These are phyloP conservation scores for Melanchra persicariae DNA, from an alignment of 2,888 invertebrate genomes.

Conservation along the genomic window DNA sequence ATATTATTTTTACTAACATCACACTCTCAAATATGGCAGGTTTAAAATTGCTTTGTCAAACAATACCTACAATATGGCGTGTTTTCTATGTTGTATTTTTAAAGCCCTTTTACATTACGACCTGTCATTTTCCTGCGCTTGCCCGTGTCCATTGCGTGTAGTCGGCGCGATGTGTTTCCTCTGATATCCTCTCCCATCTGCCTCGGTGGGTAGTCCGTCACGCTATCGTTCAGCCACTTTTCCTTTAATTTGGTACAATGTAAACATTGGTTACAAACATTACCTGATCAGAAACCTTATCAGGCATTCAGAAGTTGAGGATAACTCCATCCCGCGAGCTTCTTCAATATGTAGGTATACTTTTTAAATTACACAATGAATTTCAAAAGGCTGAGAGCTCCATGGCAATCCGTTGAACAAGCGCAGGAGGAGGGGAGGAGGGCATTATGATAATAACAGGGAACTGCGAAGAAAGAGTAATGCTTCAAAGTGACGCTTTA, in stretches of 20 bases:
- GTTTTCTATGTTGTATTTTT: constrained; percentile 1
- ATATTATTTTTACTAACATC: constrained; percentile 24
- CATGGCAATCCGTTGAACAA: not conserved
- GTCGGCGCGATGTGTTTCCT: too few relatives aligned
- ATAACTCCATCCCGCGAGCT: not conserved
- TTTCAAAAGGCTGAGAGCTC: constrained; percentile 14
- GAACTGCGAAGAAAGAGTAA: not conserved
- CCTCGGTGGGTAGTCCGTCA: not conserved
- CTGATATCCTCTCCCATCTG: too few relatives aligned
- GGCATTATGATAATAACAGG: not conserved
- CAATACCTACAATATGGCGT: not conserved
- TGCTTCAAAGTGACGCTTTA: constrained; percentile 7
- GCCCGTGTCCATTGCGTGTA: too few relatives aligned
- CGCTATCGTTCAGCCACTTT: too few relatives aligned
- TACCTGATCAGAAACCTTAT: not conserved
- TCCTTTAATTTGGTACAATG: too few relatives aligned
- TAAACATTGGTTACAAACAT: too few relatives aligned
- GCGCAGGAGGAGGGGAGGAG: not conserved
- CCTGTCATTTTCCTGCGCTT: too few relatives aligned
- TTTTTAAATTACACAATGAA: constrained; percentile 14
- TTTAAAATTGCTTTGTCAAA: not conserved
- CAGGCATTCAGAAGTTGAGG: not conserved
- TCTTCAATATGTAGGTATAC: constrained; percentile 17
- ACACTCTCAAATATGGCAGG: not conserved
- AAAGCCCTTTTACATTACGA: not conserved